A percentile compares a stretch with the other conserved stretches of the same genome.
These are phyloP conservation scores for Drosophila lutescens DNA, from an alignment of 2,888 invertebrate species.

Conservation along the genomic window DNA sequence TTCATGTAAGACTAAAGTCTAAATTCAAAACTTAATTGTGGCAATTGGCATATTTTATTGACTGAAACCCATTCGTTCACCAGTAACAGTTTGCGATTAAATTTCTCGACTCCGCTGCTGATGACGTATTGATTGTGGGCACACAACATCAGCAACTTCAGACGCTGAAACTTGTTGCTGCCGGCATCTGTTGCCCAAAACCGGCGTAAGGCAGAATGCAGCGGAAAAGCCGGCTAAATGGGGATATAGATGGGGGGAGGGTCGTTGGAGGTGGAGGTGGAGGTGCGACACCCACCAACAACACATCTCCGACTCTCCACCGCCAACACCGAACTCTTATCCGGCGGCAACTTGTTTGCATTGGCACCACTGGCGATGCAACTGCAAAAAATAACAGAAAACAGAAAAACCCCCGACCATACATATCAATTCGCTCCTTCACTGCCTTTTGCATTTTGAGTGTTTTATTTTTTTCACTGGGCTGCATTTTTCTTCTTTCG, in stretches of 20 bases:
- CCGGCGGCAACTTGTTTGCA: conserved; percentile 64
- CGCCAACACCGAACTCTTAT: conserved; percentile 5
- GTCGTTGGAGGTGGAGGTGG: conserved; percentile 4
- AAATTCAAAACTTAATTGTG: no score
- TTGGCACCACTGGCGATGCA: conserved; percentile 32
- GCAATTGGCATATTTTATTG: no score
- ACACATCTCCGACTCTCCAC: conserved; percentile 11
- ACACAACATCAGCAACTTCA: conserved; percentile 10
- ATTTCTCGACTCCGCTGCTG: conserved; percentile 1
- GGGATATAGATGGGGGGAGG: conserved; percentile 4
- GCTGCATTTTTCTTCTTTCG: conserved; percentile 6
- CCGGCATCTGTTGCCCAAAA: conserved; percentile 48
- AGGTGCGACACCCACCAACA: conserved; percentile 18
- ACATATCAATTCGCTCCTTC: conserved; percentile 59
- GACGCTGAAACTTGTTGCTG: conserved; percentile 63
- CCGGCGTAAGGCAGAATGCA: conserved; percentile 68
- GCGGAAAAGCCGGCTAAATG: conserved; percentile 68
- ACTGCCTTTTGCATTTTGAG: conserved; percentile 10
- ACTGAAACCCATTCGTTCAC: no score
- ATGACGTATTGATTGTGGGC: conserved; percentile 14
- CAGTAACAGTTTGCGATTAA: neutral
- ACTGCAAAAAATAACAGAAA: neutral
- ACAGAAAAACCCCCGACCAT: conserved; percentile 31
- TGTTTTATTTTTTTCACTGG: conserved; percentile 28
- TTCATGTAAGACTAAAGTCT: no score